Evolutionary conservation across 2,888 invertebrate species (phyloP), one percentile per base, ranked within the genome.

Genomic region (Euclidia mi): DNA sequence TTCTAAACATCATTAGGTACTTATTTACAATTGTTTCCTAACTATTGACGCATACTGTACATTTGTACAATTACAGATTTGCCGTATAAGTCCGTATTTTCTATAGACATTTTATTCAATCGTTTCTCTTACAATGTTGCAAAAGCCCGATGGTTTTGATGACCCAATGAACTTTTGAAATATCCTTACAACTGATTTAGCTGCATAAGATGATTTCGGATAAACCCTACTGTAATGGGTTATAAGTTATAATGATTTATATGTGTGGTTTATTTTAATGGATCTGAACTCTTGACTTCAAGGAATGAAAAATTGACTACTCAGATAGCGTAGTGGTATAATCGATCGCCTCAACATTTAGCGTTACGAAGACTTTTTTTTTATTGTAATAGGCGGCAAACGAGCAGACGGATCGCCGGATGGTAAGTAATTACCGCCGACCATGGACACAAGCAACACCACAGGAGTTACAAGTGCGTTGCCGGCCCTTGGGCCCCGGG

Each of bases 161-260:
- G 29, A 44, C 37, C 51, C 44, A 31, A 38, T 44, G 51, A 51
- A 44, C 51, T 44, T 29, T 15, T 42, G 37, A 50, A 43, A 50
- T 37, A 51, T 15, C 20, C 11, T 44, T 37, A 43, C 50, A 31
- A 29, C 43, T 37, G 31, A 47, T 49, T 49, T 34, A 34, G 34
- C 15, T 37, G 25, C 41, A 42, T 42, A 25, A n/a, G n/a, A n/a
- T n/a, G n/a, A n/a, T n/a, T n/a, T n/a, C n/a, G n/a, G n/a, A n/a
- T n/a, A n/a, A n/a, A n/a, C n/a, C n/a, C n/a, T n/a, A n/a, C 10
- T 35, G 35, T 37, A 37, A 37, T 37, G 17, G 17, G 3, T 17
- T 37, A 15, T 34, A 14, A 34, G 1, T 34, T 34, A 34, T 4
- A 18, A 17, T 18, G 3, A 46, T 35, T 46, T 47, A 47, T 38